phyloP scores from a whole-genome alignment of 2,888 invertebrate species.

The Lochmaea crataegi region DNA sequence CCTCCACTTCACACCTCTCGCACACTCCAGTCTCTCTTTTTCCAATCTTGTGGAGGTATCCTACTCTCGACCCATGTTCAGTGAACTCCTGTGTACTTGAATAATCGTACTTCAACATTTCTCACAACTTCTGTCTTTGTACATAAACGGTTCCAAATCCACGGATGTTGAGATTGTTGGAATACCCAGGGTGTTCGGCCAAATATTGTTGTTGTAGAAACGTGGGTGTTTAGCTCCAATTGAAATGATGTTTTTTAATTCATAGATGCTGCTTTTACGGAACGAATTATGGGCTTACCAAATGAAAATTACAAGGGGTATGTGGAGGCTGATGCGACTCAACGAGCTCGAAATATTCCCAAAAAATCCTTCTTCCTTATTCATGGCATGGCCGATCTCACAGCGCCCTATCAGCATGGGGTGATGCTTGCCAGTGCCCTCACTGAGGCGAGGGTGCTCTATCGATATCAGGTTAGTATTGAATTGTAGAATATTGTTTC shows the following conservation, averaged over 20 bases:
- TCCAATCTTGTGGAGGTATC: too few relatives aligned
- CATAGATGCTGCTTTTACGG: constrained; percentile 94
- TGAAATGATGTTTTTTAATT: background rate
- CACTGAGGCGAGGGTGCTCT: constrained; percentile 88
- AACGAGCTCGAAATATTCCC: constrained; percentile 88
- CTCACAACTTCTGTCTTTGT: too few relatives aligned
- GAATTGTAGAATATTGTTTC: background rate
- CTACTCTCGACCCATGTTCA: too few relatives aligned
- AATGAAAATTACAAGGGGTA: constrained; percentile 90
- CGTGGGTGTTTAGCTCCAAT: too few relatives aligned
- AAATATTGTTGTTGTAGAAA: too few relatives aligned
- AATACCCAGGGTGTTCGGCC: too few relatives aligned
- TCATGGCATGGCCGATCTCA: constrained; percentile 92
- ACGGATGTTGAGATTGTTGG: too few relatives aligned
- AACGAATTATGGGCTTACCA: constrained; percentile 90
- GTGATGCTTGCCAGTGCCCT: constrained; percentile 89
- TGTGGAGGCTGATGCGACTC: constrained; percentile 92
- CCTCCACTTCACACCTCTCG: too few relatives aligned
- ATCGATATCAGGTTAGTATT: constrained; percentile 85
- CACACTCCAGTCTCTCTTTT: too few relatives aligned
- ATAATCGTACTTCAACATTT: too few relatives aligned
- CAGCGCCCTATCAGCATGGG: constrained; percentile 94
- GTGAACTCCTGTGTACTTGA: too few relatives aligned
- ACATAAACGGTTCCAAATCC: too few relatives aligned
- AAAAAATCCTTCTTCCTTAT: constrained; percentile 88